Percentiles rank a stretch among this genome's conserved stretches.
These are phyloP conservation scores for Drosophila tsacasi DNA, from an alignment of 1,140 invertebrate genomes.

Conservation along the genomic window DNA sequence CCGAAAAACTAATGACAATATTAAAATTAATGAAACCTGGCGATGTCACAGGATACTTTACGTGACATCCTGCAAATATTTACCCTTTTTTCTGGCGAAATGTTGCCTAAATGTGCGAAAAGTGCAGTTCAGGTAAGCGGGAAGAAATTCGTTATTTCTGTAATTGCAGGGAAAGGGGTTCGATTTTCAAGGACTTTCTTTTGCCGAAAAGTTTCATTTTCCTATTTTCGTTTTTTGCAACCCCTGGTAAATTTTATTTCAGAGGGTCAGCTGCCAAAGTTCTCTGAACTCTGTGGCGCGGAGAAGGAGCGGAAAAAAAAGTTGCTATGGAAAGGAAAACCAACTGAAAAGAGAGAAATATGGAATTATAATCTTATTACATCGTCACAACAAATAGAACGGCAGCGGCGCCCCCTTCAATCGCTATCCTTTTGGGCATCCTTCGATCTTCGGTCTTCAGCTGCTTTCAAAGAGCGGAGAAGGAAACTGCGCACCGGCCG, in stretches of 20 bases:
- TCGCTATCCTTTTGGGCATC: constrained; percentile 54
- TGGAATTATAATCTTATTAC: constrained; percentile 83
- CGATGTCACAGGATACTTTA: constrained; percentile 66
- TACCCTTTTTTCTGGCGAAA: constrained; percentile 65
- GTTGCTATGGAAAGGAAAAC: constrained; percentile 1
- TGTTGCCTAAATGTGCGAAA: constrained; percentile 49
- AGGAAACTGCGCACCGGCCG: constrained; percentile 67
- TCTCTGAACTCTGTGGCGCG: constrained; percentile 53
- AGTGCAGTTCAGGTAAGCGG: constrained; percentile 22
- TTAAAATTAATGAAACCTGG: constrained; percentile 75
- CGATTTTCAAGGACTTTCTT: constrained; percentile 25
- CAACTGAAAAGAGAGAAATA: constrained; percentile 55
- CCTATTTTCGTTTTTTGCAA: constrained; percentile 48
- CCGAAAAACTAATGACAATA: constrained; percentile 75
- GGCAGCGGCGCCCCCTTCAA: constrained; percentile 51
- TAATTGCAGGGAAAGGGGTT: constrained; percentile 56
- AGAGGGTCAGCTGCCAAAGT: constrained; percentile 67
- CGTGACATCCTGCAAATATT: constrained; percentile 57
- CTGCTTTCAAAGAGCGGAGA: constrained; percentile 47
- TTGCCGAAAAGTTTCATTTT: constrained; percentile 39
- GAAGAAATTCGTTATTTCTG: constrained; percentile 25
- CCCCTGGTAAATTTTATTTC: constrained; percentile 48
- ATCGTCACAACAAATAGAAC: constrained; percentile 76
- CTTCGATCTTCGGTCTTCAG: constrained; percentile 74
- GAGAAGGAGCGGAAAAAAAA: constrained; percentile 37